These are phyloP conservation scores for Colostygia pectinataria DNA, from an alignment of 2,888 invertebrate species.

Conservation along the genomic window DNA sequence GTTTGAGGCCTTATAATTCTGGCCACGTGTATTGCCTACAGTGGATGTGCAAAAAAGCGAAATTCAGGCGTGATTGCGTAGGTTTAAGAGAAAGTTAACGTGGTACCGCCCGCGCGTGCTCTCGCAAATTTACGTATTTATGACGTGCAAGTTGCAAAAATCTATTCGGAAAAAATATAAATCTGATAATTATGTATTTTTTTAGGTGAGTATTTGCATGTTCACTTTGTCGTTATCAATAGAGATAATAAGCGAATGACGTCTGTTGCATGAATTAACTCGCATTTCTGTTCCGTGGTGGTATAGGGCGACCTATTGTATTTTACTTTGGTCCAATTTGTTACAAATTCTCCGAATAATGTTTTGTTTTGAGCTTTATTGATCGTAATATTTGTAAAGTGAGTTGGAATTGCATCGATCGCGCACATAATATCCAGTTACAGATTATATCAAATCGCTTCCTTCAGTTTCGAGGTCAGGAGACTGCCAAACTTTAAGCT, in stretches of 20 bases:
- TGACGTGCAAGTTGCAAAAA: constrained; percentile 63
- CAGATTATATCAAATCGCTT: constrained; percentile 32
- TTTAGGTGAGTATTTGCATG: constrained; percentile 43
- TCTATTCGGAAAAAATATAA: constrained; percentile 44
- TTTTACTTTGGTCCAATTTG: not conserved
- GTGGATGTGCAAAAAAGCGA: constrained; percentile 60
- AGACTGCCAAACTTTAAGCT: constrained; percentile 46
- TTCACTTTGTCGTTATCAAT: constrained; percentile 25
- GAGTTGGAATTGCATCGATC: constrained; percentile 11
- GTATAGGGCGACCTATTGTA: not conserved
- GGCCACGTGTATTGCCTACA: constrained; percentile 23
- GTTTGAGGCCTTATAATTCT: constrained; percentile 24
- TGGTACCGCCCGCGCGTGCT: constrained; percentile 52
- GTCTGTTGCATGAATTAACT: constrained; percentile 15
- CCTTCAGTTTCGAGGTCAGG: constrained; percentile 43
- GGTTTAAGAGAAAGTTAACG: constrained; percentile 62
- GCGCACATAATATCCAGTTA: constrained; percentile 26
- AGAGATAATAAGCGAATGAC: constrained; percentile 22
- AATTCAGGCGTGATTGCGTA: constrained; percentile 63
- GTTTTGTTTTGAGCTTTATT: constrained; percentile 5
- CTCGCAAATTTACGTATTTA: constrained; percentile 53
- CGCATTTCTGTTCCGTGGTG: constrained; percentile 9
- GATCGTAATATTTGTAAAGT: constrained; percentile 1
- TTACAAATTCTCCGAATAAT: constrained; percentile 6
- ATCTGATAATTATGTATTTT: constrained; percentile 40